phyloP scores from a whole-genome alignment of 2,797 vertebrate species.

The Dicrostonyx torquatus region DNA sequence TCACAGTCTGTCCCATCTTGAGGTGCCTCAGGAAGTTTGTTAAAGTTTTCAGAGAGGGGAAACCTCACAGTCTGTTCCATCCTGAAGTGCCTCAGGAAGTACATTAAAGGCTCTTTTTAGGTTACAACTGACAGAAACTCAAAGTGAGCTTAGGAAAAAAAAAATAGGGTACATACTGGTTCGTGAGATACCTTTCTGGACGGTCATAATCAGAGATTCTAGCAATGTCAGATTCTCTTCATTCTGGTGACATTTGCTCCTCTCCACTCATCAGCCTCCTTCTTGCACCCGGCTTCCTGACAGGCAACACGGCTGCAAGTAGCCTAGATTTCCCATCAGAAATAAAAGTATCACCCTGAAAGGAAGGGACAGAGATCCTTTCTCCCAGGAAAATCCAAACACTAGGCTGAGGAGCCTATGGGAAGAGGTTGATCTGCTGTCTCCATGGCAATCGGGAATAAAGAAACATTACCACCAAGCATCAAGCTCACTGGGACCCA shows the following conservation, averaged over 20 bases:
- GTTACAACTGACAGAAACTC: conserved; percentile 45
- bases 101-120: neutral
- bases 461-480: neutral
- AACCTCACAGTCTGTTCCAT: neutral
- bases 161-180: neutral
- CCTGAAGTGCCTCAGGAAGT: conserved; percentile 2
- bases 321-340: neutral
- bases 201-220: neutral
- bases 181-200: neutral
- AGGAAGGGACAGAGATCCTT: neutral
- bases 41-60: conserved; percentile 23
- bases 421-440: neutral
- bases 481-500: neutral
- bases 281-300: neutral
- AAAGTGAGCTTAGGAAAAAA: neutral
- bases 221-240: neutral
- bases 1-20: neutral
- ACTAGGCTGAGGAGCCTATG: neutral
- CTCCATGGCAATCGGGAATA: neutral
- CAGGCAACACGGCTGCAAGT: neutral
- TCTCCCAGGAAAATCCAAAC: conserved; percentile 24
- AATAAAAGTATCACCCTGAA: neutral
- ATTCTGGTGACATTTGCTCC: neutral
- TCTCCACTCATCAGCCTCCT: neutral
- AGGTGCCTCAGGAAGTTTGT: neutral